Conservation (phyloP, 1,140 invertebrate species). For the Lethrus apterus region DNA sequence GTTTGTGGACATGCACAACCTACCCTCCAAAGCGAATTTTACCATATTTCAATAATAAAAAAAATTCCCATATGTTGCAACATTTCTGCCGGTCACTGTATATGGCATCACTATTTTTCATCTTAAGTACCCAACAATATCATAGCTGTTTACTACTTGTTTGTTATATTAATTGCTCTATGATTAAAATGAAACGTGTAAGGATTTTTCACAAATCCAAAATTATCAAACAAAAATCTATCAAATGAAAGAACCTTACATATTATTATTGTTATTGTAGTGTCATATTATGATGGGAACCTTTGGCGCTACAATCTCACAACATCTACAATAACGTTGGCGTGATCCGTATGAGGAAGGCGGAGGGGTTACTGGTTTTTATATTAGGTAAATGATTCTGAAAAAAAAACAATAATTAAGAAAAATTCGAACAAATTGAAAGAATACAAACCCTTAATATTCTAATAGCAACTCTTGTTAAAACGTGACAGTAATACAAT, state of each 20-base stretch:
- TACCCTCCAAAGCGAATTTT: no score
- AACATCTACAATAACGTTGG: slow-evolving; percentile 94
- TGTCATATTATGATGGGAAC: slow-evolving; percentile 24
- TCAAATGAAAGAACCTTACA: slow-evolving; percentile 2
- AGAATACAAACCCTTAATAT: slow-evolving; percentile 71
- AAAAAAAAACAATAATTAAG: slow-evolving; percentile 30
- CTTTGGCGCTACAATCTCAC: slow-evolving; percentile 49
- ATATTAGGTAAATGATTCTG: slow-evolving; percentile 95
- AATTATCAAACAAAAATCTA: background rate
- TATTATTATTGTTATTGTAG: slow-evolving; percentile 16
- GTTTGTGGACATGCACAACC: no score
- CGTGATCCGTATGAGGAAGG: slow-evolving; percentile 77
- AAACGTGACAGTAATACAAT: slow-evolving; percentile 97
- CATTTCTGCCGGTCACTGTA: no score
- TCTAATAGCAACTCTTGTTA: slow-evolving; percentile 92
- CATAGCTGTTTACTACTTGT: no score
- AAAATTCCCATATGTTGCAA: no score
- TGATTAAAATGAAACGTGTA: slow-evolving; percentile 3
- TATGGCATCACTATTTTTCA: no score
- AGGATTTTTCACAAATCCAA: background rate
- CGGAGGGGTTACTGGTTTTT: slow-evolving; percentile 91
- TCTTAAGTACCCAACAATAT: slow-evolving; percentile 1
- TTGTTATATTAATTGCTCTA: no score
- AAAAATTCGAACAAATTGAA: background rate
- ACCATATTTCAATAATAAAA: no score